Base-by-base conservation (phyloP, 2,888 invertebrate species). In the Neoscelio sp. region DNA sequence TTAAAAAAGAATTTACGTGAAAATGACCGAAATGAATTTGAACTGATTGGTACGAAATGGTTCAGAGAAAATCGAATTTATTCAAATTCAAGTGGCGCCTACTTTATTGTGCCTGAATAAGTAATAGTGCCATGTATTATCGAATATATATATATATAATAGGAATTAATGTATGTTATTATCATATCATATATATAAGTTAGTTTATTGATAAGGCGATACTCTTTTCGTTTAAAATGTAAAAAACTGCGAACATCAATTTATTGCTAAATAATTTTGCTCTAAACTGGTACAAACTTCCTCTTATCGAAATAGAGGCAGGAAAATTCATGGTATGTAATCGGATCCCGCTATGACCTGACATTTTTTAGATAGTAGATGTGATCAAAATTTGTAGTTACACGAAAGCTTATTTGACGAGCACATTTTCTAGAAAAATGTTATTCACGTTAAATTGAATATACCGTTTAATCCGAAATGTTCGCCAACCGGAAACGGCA, bases 401-500 rank as follows among this genome's bases (percentile, higher is more conserved):
- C 23, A 23, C 23, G 10, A 54, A 10, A 38, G 54, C 12, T 54
- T 23, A 35, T 54, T 54, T 38, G 35, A 38, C 23, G 8, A 23
- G 20, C 54, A 10, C 15, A 23, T 38, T 38, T 54, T 23, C 28
- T 10, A 12, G 10, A 20, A 23, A 46, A 46, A 46, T n/a, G n/a
- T n/a, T n/a, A n/a, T n/a, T n/a, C n/a, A n/a, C n/a, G n/a, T n/a
- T n/a, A n/a, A n/a, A n/a, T n/a, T n/a, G n/a, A n/a, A n/a, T n/a
- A n/a, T n/a, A n/a, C n/a, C n/a, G n/a, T 54, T 52, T 60, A 68
- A 62, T 62, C 62, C 62, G 54, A 62, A 68, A 56, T 62, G 50
- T 62, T 46, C 44, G 68, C 35, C 68, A 62, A 56, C 42, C 76
- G 68, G 76, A 76, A 76, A 68, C 56, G 33, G 62, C 68, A 48